Evolutionary conservation across 2,797 vertebrate genomes (phyloP).

Genomic region (Denticeps clupeoides): DNA sequence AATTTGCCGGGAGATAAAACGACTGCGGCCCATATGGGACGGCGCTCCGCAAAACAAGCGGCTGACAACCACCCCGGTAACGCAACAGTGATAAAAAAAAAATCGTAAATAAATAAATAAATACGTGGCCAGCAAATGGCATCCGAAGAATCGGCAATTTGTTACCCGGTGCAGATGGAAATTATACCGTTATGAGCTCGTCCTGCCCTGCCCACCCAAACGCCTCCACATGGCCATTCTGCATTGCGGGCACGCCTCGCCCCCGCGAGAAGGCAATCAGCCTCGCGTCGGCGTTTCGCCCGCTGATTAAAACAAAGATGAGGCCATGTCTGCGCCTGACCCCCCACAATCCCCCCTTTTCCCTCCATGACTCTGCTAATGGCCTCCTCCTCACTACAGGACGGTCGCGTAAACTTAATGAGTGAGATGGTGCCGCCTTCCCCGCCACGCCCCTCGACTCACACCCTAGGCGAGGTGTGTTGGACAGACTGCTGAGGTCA

Average conservation of each 20-base stretch:
- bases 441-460: too few relatives aligned
- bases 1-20: slow-evolving; percentile 14
- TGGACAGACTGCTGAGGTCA: slow-evolving; percentile 5
- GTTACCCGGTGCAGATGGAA: slow-evolving; percentile 14
- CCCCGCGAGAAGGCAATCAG: slow-evolving; percentile 33
- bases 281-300: slow-evolving; percentile 13
- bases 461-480: too few relatives aligned
- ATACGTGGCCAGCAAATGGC: slow-evolving; percentile 3
- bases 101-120: slow-evolving; percentile 1
- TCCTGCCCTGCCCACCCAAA: too few relatives aligned
- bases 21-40: slow-evolving; percentile 17
- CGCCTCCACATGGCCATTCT: background rate
- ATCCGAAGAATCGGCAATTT: slow-evolving; percentile 13
- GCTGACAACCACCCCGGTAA: background rate
- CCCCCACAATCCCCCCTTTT: slow-evolving; percentile 2
- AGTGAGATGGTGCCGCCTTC: background rate
- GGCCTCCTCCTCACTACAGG: slow-evolving; percentile 15
- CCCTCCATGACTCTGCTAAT: slow-evolving; percentile 17
- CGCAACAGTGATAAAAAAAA: slow-evolving; percentile 7
- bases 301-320: slow-evolving; percentile 41
- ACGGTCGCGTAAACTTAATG: slow-evolving; percentile 30
- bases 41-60: background rate
- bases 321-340: slow-evolving; percentile 26
- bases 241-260: slow-evolving; percentile 29
- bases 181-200: slow-evolving; percentile 11